phyloP scores from a whole-genome alignment of 1,140 invertebrate genomes.

The Halyomorpha halys region DNA sequence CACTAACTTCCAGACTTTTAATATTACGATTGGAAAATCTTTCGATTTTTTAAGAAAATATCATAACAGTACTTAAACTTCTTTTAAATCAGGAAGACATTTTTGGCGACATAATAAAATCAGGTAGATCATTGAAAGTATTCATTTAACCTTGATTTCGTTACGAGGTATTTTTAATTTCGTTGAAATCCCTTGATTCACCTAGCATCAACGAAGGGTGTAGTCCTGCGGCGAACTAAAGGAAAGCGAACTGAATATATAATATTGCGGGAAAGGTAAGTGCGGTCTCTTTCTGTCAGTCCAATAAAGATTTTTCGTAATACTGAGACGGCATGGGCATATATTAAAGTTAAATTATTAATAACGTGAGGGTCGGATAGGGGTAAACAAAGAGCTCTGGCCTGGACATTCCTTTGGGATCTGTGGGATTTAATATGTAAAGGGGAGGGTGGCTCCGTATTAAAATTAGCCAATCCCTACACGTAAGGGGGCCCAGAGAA shows the following conservation, averaged over 20 bases:
- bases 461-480: slow-evolving; percentile 25
- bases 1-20: too few relatives aligned
- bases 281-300: slow-evolving; percentile 12
- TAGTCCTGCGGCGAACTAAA: too few relatives aligned
- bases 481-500: slow-evolving; percentile 22
- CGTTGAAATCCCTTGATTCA: too few relatives aligned
- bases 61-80: too few relatives aligned
- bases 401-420: slow-evolving; percentile 14
- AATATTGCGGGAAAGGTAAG: slow-evolving; percentile 12
- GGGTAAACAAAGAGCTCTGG: slow-evolving; percentile 7
- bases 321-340: slow-evolving; percentile 3
- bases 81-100: too few relatives aligned
- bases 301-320: slow-evolving; percentile 16
- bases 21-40: too few relatives aligned
- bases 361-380: background rate
- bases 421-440: slow-evolving; percentile 3
- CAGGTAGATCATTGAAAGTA: too few relatives aligned
- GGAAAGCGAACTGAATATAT: slow-evolving; percentile 8
- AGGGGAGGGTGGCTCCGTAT: slow-evolving; percentile 16
- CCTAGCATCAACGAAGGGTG: too few relatives aligned
- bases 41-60: too few relatives aligned
- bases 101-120: too few relatives aligned
- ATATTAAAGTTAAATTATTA: slow-evolving; percentile 17
- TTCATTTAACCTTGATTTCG: too few relatives aligned
- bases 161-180: too few relatives aligned